phyloP scores from a whole-genome alignment of 1,140 invertebrate genomes.

The Pantala flavescens region DNA sequence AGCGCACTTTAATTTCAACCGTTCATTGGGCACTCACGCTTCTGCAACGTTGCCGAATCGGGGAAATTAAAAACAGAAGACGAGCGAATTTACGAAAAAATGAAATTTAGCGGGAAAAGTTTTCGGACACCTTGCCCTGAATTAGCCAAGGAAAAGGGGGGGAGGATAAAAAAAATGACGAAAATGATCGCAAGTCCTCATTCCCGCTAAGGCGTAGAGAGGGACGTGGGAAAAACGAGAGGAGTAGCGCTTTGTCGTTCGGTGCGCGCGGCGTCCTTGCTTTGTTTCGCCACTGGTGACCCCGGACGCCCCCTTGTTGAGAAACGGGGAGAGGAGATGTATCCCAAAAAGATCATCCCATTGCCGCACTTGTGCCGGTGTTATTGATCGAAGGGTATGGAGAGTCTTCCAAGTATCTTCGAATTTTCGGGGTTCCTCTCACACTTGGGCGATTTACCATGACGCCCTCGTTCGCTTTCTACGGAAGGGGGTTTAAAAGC shows the following conservation, averaged over 20 bases:
- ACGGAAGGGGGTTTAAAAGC: too few relatives aligned
- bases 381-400: too few relatives aligned
- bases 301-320: not conserved
- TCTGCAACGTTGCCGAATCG: too few relatives aligned
- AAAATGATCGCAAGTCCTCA: not conserved
- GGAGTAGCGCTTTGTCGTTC: not conserved
- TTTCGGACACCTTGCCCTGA: not conserved
- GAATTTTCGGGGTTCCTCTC: too few relatives aligned
- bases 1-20: too few relatives aligned
- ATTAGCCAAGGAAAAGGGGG: not conserved
- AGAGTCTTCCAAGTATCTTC: too few relatives aligned
- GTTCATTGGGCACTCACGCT: too few relatives aligned
- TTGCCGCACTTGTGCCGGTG: too few relatives aligned
- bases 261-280: not conserved
- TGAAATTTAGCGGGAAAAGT: not conserved
- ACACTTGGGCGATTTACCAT: too few relatives aligned
- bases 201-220: not conserved
- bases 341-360: not conserved
- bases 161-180: not conserved
- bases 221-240: not conserved
- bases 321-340: not conserved
- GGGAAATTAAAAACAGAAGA: too few relatives aligned
- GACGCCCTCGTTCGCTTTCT: too few relatives aligned
- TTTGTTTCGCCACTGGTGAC: slow-evolving; percentile 3
- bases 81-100: too few relatives aligned